A percentile compares a stretch with the other conserved stretches of the same genome.
Evolutionary conservation across 64 coral and sea anemone species (phyloP).

Genomic region (Actinia tenebrosa): DNA sequence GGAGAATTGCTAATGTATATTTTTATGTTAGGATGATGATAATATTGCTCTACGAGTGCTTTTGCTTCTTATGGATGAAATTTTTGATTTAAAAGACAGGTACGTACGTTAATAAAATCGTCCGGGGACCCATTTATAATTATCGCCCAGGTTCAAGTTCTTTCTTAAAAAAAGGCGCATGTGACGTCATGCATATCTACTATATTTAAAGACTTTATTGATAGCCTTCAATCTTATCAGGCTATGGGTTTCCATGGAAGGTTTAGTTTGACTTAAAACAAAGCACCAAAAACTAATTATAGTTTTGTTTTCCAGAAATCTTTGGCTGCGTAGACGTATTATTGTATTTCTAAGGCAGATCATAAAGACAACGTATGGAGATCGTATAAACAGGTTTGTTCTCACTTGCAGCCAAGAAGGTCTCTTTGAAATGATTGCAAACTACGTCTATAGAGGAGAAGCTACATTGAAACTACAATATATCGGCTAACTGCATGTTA

Average conservation of each 20-base stretch:
- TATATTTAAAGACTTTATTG: too few species aligned
- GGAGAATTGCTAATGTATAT: background rate
- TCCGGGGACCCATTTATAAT: background rate
- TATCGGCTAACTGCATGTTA: too few species aligned
- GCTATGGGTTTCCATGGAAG: too few species aligned
- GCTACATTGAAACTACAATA: too few species aligned
- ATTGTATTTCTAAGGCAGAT: conserved; percentile 89
- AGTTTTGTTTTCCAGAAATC: conserved; percentile 52
- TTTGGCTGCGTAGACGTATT: conserved; percentile 94
- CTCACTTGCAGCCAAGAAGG: too few species aligned
- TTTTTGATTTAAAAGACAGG: conserved; percentile 96
- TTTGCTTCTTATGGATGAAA: conserved; percentile 93
- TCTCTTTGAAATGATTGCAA: too few species aligned
- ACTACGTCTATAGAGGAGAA: too few species aligned
- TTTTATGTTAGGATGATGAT: conserved; percentile 73
- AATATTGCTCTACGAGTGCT: conserved; percentile 93
- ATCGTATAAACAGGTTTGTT: conserved; percentile 77
- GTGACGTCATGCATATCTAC: too few species aligned
- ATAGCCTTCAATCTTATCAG: too few species aligned
- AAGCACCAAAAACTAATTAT: background rate
- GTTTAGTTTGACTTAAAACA: background rate
- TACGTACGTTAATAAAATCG: background rate
- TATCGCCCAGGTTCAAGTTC: too few species aligned
- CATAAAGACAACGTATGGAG: conserved; percentile 95
- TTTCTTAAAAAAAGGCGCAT: too few species aligned